These are phyloP conservation scores for Noctilio leporinus DNA, from an alignment of 2,113 vertebrate species.

Conservation along the genomic window DNA sequence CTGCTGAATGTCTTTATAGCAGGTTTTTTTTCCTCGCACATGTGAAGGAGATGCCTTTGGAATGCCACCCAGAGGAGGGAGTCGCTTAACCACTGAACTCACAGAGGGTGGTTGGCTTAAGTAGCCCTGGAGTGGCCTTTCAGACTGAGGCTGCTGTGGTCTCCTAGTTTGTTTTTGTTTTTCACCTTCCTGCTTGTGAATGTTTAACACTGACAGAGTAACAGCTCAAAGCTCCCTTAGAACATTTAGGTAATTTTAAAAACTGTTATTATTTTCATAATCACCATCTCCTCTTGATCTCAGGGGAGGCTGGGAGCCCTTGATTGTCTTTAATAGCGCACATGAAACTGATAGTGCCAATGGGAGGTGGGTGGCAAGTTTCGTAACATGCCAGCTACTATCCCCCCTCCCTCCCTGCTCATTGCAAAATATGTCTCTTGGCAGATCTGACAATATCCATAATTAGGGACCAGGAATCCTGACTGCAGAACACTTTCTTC, in stretches of 20 bases:
- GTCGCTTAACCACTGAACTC: background rate
- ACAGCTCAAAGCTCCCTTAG: conserved; percentile 53
- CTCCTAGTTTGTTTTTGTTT: conserved; percentile 69
- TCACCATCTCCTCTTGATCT: conserved; percentile 69
- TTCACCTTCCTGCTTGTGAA: conserved; percentile 34
- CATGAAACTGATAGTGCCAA: conserved; percentile 59
- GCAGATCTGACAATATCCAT: conserved; percentile 35
- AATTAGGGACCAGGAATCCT: conserved; percentile 28
- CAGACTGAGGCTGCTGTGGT: conserved; percentile 58
- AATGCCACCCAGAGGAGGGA: background rate
- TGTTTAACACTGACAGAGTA: conserved; percentile 60
- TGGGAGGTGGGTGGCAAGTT: conserved; percentile 56
- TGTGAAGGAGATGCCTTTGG: conserved; percentile 14
- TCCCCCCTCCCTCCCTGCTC: background rate
- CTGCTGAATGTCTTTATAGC: background rate
- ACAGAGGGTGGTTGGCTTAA: conserved; percentile 13
- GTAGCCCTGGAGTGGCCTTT: conserved; percentile 55
- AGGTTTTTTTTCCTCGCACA: conserved; percentile 13
- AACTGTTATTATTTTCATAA: conserved; percentile 67
- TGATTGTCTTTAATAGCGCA: conserved; percentile 63
- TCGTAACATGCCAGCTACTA: background rate
- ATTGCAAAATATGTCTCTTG: conserved; percentile 57
- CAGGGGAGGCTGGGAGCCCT: conserved; percentile 59
- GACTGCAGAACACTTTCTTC: background rate
- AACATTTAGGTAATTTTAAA: conserved; percentile 50